phyloP scores from a whole-genome alignment of 2,113 vertebrate genomes.

The Campylomormyrus tamandua region DNA sequence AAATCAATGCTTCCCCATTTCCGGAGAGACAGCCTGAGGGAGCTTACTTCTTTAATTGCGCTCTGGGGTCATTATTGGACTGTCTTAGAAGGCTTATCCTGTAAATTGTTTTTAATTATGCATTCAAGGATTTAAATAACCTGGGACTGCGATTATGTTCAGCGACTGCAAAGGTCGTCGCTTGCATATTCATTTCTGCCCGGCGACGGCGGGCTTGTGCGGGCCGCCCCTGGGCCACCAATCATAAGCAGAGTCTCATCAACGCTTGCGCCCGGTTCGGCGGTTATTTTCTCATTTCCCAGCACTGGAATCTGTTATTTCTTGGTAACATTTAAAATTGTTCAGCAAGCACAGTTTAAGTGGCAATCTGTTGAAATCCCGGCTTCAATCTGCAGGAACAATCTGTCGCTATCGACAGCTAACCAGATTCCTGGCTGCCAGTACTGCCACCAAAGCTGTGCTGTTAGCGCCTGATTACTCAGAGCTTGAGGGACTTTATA shows the following conservation, averaged over 20 bases:
- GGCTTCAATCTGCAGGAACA: neutral
- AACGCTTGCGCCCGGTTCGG: neutral
- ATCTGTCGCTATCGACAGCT: neutral
- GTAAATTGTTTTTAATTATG: constrained; percentile 13
- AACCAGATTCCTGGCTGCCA: neutral
- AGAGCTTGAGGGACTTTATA: neutral
- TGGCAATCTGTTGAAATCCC: constrained; percentile 4
- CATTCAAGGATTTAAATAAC: constrained; percentile 11
- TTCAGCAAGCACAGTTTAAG: neutral
- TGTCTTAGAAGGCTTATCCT: constrained; percentile 5
- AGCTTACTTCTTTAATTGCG: neutral
- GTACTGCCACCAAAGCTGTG: neutral
- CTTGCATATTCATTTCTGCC: constrained; percentile 41
- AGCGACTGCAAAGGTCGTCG: neutral
- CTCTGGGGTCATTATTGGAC: neutral
- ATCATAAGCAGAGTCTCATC: neutral
- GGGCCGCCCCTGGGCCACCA: neutral
- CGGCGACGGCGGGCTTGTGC: neutral
- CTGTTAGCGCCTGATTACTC: neutral
- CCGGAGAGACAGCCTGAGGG: neutral
- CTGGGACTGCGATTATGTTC: neutral
- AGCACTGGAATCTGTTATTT: neutral
- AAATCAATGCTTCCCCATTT: neutral
- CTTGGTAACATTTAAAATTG: neutral
- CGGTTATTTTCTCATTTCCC: neutral